Conservation (phyloP, 2,797 vertebrate genomes). For the Pseudomugil tenellus region DNA sequence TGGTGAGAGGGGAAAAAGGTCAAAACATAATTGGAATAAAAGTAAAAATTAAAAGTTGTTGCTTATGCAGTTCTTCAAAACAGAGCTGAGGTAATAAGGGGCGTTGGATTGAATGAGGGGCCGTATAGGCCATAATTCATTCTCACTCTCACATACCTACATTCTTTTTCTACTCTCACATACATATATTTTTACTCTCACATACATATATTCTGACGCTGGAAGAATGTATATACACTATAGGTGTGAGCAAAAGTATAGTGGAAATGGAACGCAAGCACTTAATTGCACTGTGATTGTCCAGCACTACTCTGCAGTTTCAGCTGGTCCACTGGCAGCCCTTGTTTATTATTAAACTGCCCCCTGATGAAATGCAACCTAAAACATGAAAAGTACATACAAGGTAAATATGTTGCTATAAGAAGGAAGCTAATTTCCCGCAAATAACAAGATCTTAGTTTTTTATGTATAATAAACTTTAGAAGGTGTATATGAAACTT, state of each 20-base stretch:
- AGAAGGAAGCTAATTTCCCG: not conserved
- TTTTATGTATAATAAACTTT: not conserved
- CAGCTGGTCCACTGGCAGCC: too few species aligned
- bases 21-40: constrained; percentile 31
- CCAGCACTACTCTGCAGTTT: too few species aligned
- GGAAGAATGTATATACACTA: too few species aligned
- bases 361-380: not conserved
- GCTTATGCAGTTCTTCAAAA: constrained; percentile 12
- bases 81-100: not conserved
- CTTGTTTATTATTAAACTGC: too few species aligned
- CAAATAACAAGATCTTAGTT: not conserved
- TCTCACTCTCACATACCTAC: too few species aligned
- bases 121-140: too few species aligned
- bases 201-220: too few species aligned
- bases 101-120: not conserved
- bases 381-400: not conserved
- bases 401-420: not conserved
- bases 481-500: not conserved
- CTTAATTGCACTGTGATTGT: too few species aligned
- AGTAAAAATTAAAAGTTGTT: constrained; percentile 26
- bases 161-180: too few species aligned
- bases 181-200: too few species aligned
- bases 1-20: constrained; percentile 21
- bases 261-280: too few species aligned
- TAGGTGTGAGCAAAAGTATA: too few species aligned